Conservation (phyloP, 2,113 vertebrate genomes). For the Muscicapa adusta region DNA sequence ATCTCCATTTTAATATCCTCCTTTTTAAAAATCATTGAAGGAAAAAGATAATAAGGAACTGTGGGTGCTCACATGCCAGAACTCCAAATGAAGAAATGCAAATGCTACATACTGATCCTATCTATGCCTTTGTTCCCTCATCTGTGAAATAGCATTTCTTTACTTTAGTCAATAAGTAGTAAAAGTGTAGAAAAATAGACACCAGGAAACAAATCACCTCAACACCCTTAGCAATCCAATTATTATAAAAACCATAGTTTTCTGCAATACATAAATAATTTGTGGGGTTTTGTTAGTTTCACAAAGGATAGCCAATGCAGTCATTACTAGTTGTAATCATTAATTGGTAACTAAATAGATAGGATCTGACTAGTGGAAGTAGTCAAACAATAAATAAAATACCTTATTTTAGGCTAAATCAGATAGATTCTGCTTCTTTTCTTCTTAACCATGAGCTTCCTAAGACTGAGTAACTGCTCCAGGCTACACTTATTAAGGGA, state of each 20-base stretch:
- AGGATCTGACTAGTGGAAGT: background rate
- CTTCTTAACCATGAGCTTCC: background rate
- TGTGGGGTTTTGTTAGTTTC: background rate
- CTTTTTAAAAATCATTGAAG: slow-evolving; percentile 26
- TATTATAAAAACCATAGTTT: background rate
- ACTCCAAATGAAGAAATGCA: slow-evolving; percentile 12
- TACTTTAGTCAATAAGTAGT: background rate
- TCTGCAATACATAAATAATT: background rate
- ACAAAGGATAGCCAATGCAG: background rate
- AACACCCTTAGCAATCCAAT: background rate
- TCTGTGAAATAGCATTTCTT: slow-evolving; percentile 18
- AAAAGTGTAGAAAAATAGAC: background rate
- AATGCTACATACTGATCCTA: slow-evolving; percentile 35
- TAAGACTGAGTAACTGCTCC: background rate
- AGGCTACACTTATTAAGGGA: background rate
- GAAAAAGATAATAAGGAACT: background rate
- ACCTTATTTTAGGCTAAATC: slow-evolving; percentile 20
- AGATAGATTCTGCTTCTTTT: slow-evolving; percentile 13
- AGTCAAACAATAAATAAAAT: background rate
- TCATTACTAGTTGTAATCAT: background rate
- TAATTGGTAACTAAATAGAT: slow-evolving; percentile 37
- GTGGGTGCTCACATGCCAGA: background rate
- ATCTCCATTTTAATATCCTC: slow-evolving; percentile 12
- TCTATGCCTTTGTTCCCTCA: slow-evolving; percentile 27
- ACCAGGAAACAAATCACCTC: background rate